phyloP scores from a whole-genome alignment of 2,797 vertebrate species.

The Phalanger gymnotis region DNA sequence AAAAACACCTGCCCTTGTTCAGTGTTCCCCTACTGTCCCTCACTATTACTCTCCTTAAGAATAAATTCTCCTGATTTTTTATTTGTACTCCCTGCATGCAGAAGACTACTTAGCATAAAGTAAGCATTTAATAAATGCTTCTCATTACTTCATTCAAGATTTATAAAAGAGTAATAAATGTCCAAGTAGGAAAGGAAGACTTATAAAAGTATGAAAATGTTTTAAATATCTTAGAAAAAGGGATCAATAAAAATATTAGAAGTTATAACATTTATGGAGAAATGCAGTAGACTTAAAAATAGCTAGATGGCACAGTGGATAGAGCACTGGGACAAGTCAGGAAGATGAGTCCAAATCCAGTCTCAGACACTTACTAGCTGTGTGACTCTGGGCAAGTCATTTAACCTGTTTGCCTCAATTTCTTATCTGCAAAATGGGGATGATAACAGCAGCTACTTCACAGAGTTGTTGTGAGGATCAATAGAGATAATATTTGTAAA shows the following conservation, averaged over 20 bases:
- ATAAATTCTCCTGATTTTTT: neutral
- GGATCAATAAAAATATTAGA: neutral
- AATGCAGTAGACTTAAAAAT: neutral
- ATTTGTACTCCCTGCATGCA: neutral
- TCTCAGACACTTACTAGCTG: neutral
- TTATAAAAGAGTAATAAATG: neutral
- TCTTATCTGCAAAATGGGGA: no score
- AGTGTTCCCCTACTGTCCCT: neutral
- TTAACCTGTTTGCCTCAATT: neutral
- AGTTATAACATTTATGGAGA: neutral
- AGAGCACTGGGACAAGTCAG: neutral
- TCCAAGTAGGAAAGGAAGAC: neutral
- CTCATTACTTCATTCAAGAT: neutral
- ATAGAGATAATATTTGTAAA: neutral
- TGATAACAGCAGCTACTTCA: no score
- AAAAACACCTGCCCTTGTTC: neutral
- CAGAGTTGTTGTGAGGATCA: neutral
- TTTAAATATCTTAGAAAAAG: neutral
- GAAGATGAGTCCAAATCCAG: neutral
- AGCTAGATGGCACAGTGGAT: neutral
- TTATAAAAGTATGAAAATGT: neutral
- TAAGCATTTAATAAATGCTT: neutral
- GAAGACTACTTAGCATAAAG: neutral
- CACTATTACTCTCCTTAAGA: no score
- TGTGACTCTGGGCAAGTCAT: neutral